A percentile compares a stretch with the other conserved stretches of the same genome.
Conservation (phyloP, 2,888 invertebrate species). For the Polydrusus cervinus region DNA sequence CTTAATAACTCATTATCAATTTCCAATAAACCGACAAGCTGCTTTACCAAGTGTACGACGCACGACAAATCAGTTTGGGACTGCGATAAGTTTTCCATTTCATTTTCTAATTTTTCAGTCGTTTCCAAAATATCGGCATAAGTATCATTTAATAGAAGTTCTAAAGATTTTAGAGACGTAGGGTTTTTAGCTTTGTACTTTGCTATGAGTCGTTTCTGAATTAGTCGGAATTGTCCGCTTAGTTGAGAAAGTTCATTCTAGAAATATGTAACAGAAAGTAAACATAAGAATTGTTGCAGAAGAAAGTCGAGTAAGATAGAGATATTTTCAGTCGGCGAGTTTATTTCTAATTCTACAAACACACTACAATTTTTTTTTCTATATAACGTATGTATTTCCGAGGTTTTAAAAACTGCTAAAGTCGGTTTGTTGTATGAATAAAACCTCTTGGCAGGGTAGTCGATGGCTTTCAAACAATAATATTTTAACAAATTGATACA, state of each 20-base stretch:
- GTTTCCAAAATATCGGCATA: slow-evolving; percentile 76
- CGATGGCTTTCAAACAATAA: no score
- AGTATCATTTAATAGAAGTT: slow-evolving; percentile 82
- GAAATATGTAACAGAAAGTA: slow-evolving; percentile 51
- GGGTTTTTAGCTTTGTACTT: slow-evolving; percentile 88
- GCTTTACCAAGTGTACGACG: slow-evolving; percentile 62
- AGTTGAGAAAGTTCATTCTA: slow-evolving; percentile 74
- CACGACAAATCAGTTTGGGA: slow-evolving; percentile 66
- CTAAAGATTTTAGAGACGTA: slow-evolving; percentile 81
- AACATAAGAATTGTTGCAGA: no score
- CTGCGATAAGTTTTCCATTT: slow-evolving; percentile 66
- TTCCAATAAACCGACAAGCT: slow-evolving; percentile 64
- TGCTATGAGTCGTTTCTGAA: slow-evolving; percentile 84
- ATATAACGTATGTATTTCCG: no score
- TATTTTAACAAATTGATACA: no score
- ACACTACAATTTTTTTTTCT: no score
- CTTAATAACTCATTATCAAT: slow-evolving; percentile 61
- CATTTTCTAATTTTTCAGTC: slow-evolving; percentile 72
- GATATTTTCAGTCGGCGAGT: no score
- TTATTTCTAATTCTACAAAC: no score
- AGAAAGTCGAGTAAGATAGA: no score
- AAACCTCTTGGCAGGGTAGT: no score
- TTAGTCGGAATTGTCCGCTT: slow-evolving; percentile 83
- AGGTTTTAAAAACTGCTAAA: no score
- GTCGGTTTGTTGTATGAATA: no score